These are phyloP conservation scores for Galerucella pusilla DNA, from an alignment of 2,888 invertebrate genomes.

Conservation along the genomic window DNA sequence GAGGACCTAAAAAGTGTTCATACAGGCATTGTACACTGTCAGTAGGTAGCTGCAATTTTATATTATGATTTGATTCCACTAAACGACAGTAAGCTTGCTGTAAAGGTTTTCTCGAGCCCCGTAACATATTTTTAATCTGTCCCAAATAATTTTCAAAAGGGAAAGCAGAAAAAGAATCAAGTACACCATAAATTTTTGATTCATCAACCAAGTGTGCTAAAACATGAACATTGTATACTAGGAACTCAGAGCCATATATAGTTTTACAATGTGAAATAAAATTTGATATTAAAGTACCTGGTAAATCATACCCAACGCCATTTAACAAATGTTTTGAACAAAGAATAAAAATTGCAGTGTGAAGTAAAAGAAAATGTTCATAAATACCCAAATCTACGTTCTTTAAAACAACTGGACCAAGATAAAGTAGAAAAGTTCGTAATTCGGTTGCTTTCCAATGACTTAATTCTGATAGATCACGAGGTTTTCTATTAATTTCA, in stretches of 20 bases:
- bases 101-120: constrained; percentile 30
- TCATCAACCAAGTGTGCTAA: constrained; percentile 45
- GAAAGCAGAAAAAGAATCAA: constrained; percentile 43
- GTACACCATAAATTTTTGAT: constrained; percentile 38
- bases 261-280: constrained; percentile 24
- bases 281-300: too few relatives aligned
- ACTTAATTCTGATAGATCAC: constrained; percentile 12
- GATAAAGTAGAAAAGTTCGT: constrained; percentile 25
- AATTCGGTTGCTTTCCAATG: constrained; percentile 25
- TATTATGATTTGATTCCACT: constrained; percentile 24
- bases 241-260: constrained; percentile 43
- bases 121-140: too few relatives aligned
- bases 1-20: constrained; percentile 24
- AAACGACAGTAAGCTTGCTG: constrained; percentile 33
- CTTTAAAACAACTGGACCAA: constrained; percentile 24
- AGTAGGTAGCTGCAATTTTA: constrained; percentile 13
- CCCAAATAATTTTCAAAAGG: constrained; percentile 40
- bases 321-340: constrained; percentile 16
- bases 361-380: constrained; percentile 23
- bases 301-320: background rate
- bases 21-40: constrained; percentile 20
- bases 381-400: constrained; percentile 28
- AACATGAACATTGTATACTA: constrained; percentile 43
- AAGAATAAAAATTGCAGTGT: constrained; percentile 27
- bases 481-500: background rate